phyloP scores from a whole-genome alignment of 2,797 vertebrate species.

The Heterohyrax brucei region DNA sequence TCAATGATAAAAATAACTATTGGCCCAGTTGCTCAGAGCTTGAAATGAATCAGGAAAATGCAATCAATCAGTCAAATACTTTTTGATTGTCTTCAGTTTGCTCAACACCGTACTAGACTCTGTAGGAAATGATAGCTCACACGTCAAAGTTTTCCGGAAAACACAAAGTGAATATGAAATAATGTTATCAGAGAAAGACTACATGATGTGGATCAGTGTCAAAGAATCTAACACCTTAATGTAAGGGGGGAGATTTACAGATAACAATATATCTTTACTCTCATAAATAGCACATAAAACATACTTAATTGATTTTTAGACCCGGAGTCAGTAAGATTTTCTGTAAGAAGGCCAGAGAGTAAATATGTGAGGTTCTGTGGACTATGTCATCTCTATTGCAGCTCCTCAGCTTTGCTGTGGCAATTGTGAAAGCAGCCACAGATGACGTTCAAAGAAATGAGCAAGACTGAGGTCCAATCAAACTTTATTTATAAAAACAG shows the following conservation, averaged over 20 bases:
- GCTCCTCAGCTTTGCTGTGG: background rate
- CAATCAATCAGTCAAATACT: conserved; percentile 82
- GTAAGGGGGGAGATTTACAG: background rate
- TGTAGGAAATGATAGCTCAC: conserved; percentile 71
- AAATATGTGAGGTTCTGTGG: conserved; percentile 2
- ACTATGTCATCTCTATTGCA: background rate
- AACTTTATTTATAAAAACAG: conserved; percentile 67
- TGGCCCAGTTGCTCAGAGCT: conserved; percentile 71
- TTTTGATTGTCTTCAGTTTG: conserved; percentile 75
- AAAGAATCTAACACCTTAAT: conserved; percentile 32
- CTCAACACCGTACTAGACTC: conserved; percentile 63
- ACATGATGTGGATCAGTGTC: background rate
- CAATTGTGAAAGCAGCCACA: background rate
- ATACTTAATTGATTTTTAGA: conserved; percentile 22
- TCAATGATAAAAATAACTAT: conserved; percentile 76
- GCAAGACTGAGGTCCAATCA: background rate
- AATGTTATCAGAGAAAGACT: conserved; percentile 51
- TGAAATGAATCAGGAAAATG: conserved; percentile 81
- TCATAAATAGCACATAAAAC: background rate
- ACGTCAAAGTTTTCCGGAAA: conserved; percentile 75
- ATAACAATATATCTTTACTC: background rate
- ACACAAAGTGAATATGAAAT: conserved; percentile 47
- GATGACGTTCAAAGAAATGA: background rate
- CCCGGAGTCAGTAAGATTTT: background rate
- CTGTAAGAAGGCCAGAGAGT: background rate